These are phyloP conservation scores for Cryptotis parvus DNA, from an alignment of 2,113 vertebrate species.

Conservation along the genomic window DNA sequence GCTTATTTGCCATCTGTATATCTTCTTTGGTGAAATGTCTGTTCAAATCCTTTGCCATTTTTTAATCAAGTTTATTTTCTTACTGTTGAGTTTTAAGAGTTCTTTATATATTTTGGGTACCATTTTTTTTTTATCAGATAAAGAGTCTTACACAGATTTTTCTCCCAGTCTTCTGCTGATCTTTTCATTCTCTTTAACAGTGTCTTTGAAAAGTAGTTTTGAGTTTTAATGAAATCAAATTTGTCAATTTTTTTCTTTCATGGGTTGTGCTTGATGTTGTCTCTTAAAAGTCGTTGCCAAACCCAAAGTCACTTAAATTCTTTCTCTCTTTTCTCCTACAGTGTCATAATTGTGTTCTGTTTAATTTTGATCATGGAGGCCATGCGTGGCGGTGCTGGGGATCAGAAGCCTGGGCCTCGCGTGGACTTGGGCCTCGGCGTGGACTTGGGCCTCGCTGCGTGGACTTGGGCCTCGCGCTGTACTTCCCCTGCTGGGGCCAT, in stretches of 20 bases:
- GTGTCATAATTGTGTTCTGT: background rate
- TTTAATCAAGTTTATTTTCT: slow-evolving; percentile 23
- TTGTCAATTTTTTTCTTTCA: background rate
- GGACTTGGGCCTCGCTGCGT: no score
- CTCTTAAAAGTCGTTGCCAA: background rate
- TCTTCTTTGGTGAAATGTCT: slow-evolving; percentile 23
- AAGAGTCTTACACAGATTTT: slow-evolving; percentile 19
- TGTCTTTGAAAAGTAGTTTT: slow-evolving; percentile 6
- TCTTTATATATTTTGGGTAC: slow-evolving; percentile 31
- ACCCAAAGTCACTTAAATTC: background rate
- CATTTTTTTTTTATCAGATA: slow-evolving; percentile 29
- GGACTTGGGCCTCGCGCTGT: no score
- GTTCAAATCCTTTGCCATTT: slow-evolving; percentile 33
- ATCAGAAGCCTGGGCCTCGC: no score
- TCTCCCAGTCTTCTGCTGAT: background rate
- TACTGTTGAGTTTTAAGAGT: slow-evolving; percentile 32
- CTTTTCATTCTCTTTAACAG: slow-evolving; percentile 22
- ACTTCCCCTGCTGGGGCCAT: no score
- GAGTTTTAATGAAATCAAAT: slow-evolving; percentile 3
- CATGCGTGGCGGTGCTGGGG: no score
- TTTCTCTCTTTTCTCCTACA: background rate
- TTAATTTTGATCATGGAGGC: no score
- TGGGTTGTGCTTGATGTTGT: background rate
- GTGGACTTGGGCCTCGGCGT: no score
- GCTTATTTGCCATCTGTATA: slow-evolving; percentile 23